Evolutionary conservation across 2,797 vertebrate genomes (phyloP), one percentile per base, ranked within the genome.

Genomic region (Betta splendens): DNA sequence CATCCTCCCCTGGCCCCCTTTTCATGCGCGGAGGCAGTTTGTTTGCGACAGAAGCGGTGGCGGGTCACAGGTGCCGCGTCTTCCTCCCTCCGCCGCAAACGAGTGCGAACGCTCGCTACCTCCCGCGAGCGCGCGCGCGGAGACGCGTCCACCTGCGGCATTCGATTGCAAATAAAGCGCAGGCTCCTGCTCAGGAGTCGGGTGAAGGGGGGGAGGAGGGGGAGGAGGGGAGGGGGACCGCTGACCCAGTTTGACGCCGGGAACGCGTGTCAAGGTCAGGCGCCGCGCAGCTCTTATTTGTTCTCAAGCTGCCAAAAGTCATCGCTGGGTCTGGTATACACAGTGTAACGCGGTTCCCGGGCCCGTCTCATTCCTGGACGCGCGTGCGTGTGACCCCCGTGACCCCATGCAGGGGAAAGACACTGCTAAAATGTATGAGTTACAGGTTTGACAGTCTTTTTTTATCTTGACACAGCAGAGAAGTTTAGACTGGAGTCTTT

Each of bases 1-100:
- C 63, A 64, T 84, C 68, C 56, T 78, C 76, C 66, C 85, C 75
- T 54, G 67, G 62, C 64, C 52, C 12, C 52, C 29, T 60, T 58
- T 56, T 88, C 85, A 86, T 87, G 79, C 72, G 80, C 56, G 6
- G 26, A 74, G 81, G 78, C 85, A 77, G 71, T 79, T 37, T 85
- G 77, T 84, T 85, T 75, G 86, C 74, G 69, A 75, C 77, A 62
- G 72, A 75, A 80, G 61, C 64, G 49, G 53, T 67, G 58, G 79
- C 81, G 66, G 85, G 89, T 87, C 91, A 91, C 88, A 88, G 88
- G 87, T 91, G 89, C 87, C 86, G 85, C 32, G 67, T 79, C 77
- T 79, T 78, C 85, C 61, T 66, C 67, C 55, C 39, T 72, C 64
- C 53, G 37, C 69, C 10, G 48, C 82, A 83, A 88, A 89, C 85